phyloP scores from a whole-genome alignment of 2,888 invertebrate genomes.

The Euzophera pinguis region DNA sequence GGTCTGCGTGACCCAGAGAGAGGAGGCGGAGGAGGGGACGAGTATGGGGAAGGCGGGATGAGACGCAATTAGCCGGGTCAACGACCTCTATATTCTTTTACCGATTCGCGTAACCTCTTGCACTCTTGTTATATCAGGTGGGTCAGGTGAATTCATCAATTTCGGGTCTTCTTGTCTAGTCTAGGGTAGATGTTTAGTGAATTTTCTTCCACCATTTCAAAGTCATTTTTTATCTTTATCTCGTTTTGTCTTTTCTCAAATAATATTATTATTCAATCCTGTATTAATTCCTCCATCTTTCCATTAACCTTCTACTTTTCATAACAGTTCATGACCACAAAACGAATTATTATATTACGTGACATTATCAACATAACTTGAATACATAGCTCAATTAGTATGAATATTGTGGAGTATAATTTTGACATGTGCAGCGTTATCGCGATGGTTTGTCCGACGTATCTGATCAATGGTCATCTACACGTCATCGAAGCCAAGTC shows the following conservation, averaged over 20 bases:
- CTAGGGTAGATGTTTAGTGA: neutral
- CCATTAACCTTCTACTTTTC: no score
- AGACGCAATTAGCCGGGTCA: slow-evolving; percentile 68
- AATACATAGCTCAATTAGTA: neutral
- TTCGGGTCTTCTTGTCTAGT: neutral
- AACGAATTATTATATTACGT: neutral
- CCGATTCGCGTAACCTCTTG: slow-evolving; percentile 4
- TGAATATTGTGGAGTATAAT: neutral
- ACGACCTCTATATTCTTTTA: slow-evolving; percentile 39
- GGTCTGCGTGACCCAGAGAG: slow-evolving; percentile 56
- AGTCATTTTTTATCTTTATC: no score
- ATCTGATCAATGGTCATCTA: slow-evolving; percentile 1
- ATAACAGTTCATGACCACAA: neutral
- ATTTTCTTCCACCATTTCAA: no score
- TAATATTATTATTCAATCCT: no score
- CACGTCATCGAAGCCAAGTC: neutral
- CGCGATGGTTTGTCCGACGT: neutral
- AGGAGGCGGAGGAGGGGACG: slow-evolving; percentile 14
- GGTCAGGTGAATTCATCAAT: neutral
- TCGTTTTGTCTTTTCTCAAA: no score
- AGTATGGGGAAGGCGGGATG: slow-evolving; percentile 27
- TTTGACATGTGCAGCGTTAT: slow-evolving; percentile 5
- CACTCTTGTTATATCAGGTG: neutral
- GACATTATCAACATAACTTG: neutral
- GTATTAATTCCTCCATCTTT: no score